Percentiles rank a stretch among this genome's conserved stretches.
phyloP scores from a whole-genome alignment of 2,888 invertebrate species.

The Diloba caeruleocephala region DNA sequence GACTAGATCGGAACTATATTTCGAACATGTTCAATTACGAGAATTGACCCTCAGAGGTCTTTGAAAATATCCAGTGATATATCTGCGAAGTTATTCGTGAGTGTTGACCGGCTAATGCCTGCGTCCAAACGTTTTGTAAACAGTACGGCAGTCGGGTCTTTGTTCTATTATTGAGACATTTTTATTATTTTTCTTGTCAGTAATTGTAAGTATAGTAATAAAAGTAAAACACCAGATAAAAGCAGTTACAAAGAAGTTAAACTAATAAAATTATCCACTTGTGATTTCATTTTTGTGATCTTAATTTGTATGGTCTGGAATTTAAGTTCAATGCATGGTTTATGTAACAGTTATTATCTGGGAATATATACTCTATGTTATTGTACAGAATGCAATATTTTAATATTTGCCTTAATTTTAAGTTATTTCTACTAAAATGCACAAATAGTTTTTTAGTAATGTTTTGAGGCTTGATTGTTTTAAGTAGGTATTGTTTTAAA shows the following conservation, averaged over 20 bases:
- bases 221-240: neutral
- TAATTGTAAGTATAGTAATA: constrained; percentile 7
- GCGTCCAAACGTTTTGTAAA: neutral
- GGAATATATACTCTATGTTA: neutral
- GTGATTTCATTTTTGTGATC: neutral
- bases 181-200: constrained; percentile 1
- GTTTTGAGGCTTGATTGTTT: constrained; percentile 45
- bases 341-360: neutral
- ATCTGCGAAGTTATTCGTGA: no score
- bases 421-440: constrained; percentile 14
- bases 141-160: neutral
- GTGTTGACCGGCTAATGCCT: no score
- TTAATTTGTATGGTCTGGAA: neutral
- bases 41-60: no score
- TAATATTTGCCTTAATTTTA: constrained; percentile 13
- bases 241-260: no score
- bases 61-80: no score
- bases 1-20: no score
- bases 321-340: neutral
- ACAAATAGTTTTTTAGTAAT: constrained; percentile 33
- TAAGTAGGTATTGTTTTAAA: constrained; percentile 54
- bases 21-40: no score
- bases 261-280: neutral
- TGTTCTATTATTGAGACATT: neutral
- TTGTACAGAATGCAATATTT: constrained; percentile 6